phyloP scores from a whole-genome alignment of 2,113 vertebrate species.

The Cinclus mexicanus region DNA sequence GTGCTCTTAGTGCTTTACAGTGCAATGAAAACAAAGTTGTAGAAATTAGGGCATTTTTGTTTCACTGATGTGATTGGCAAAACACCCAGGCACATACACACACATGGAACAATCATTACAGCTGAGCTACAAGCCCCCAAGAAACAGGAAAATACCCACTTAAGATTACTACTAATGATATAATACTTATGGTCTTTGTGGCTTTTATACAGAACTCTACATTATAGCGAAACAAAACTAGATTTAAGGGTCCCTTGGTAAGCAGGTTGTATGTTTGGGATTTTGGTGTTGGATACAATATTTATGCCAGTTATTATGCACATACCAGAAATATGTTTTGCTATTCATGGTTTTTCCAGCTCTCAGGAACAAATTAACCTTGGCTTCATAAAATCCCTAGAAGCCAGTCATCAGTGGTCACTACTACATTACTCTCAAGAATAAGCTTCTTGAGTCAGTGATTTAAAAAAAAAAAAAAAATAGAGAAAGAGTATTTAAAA shows the following conservation, averaged over 20 bases:
- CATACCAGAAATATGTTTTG: not conserved
- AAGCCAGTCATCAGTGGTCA: not conserved
- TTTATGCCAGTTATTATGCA: not conserved
- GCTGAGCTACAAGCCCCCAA: not conserved
- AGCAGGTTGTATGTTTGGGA: not conserved
- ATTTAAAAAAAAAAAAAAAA: not conserved
- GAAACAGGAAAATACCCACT: conserved; percentile 26
- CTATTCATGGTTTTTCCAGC: not conserved
- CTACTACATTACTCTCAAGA: not conserved
- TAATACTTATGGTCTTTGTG: not conserved
- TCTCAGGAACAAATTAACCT: conserved; percentile 19
- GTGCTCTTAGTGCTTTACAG: conserved; percentile 63
- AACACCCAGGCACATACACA: not conserved
- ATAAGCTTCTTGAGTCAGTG: not conserved
- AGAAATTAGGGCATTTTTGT: conserved; percentile 57
- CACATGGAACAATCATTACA: not conserved
- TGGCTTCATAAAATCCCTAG: not conserved
- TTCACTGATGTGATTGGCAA: conserved; percentile 22
- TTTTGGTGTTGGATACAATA: not conserved
- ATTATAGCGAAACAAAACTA: not conserved
- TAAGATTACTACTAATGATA: not conserved
- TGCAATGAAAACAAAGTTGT: conserved; percentile 30
- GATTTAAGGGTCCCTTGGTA: not conserved
- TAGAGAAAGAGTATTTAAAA: not conserved
- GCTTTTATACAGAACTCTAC: not conserved